Evolutionary conservation across 2,888 invertebrate species (phyloP).

Genomic region (Aphidoletes aphidimyza): DNA sequence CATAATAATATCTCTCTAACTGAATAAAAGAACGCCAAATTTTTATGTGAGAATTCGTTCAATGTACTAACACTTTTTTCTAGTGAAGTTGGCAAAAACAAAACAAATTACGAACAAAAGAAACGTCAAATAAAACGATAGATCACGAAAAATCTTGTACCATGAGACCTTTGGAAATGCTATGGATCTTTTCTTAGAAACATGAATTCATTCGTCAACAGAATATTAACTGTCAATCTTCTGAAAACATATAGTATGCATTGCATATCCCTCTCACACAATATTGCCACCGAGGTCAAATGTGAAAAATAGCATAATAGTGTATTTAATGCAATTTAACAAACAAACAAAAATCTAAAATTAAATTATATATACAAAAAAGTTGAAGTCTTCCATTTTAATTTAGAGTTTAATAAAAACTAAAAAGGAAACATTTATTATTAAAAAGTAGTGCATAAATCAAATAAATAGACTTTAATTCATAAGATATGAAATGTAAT

Average conservation of each 20-base stretch:
- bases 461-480: background rate
- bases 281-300: too few species aligned
- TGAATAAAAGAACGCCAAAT: too few species aligned
- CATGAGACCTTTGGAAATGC: background rate
- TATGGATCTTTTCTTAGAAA: background rate
- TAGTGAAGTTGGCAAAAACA: too few species aligned
- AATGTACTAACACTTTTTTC: too few species aligned
- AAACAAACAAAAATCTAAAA: background rate
- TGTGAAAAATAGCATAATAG: too few species aligned
- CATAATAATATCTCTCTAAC: too few species aligned
- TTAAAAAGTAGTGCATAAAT: constrained; percentile 33
- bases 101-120: background rate
- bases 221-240: background rate
- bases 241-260: too few species aligned
- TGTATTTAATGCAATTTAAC: constrained; percentile 24
- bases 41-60: too few species aligned
- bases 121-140: too few species aligned
- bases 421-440: background rate
- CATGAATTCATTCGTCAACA: background rate
- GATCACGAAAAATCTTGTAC: background rate
- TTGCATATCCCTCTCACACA: too few species aligned
- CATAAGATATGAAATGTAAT: constrained; percentile 32
- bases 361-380: background rate
- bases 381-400: constrained; percentile 47
- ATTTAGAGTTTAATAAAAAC: constrained; percentile 4